These are phyloP conservation scores for Danio aesculapii DNA, from an alignment of 2,797 vertebrate species.

Conservation along the genomic window DNA sequence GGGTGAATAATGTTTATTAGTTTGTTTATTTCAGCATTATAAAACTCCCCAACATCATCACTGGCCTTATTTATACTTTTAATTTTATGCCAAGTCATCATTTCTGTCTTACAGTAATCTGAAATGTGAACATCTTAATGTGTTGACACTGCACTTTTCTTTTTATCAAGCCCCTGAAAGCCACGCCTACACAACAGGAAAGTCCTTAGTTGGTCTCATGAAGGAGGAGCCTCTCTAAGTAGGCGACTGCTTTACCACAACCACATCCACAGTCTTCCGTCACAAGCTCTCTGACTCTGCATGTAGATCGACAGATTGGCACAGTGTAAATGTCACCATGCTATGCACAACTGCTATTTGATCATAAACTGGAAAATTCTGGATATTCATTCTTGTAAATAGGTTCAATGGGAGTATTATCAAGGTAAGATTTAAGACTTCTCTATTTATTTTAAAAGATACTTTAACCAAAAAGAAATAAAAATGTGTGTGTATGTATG, in stretches of 20 bases:
- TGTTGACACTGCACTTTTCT: constrained; percentile 50
- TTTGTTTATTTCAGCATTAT: no score
- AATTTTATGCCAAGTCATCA: background rate
- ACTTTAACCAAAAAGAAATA: no score
- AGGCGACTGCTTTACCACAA: constrained; percentile 31
- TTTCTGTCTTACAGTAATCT: background rate
- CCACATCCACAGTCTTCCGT: constrained; percentile 59
- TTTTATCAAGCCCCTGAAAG: background rate
- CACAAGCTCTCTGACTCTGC: constrained; percentile 52
- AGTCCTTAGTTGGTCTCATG: background rate
- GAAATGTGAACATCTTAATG: background rate
- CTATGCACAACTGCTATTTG: background rate
- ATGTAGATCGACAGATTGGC: constrained; percentile 25
- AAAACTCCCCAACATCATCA: no score
- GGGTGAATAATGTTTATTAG: no score
- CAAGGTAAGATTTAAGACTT: background rate
- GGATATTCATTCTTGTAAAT: background rate
- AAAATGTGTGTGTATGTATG: no score
- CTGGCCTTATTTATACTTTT: no score
- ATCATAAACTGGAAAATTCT: background rate
- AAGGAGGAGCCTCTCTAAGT: constrained; percentile 42
- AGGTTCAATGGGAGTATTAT: constrained; percentile 2
- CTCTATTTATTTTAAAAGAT: no score
- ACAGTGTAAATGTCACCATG: background rate
- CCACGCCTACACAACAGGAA: constrained; percentile 20